Percentiles rank a stretch among this genome's conserved stretches.
Conservation (phyloP, 2,797 vertebrate genomes). For the Cyclopterus lumpus region DNA sequence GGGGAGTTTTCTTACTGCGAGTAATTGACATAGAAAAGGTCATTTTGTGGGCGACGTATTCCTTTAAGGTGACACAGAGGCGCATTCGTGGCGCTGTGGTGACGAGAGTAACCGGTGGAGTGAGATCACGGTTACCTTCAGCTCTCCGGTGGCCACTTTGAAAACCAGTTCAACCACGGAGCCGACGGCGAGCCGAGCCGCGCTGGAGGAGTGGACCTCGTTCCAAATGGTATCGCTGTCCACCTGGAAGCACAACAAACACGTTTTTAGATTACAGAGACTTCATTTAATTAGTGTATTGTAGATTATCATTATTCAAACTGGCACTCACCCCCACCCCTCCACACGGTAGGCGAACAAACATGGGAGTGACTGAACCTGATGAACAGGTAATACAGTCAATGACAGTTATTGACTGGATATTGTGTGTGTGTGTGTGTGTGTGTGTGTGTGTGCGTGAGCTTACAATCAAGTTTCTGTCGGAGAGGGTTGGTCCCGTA, state of each 20-base stretch:
- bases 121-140: constrained; percentile 85
- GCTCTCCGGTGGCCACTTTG: constrained; percentile 94
- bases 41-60: neutral
- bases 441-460: neutral
- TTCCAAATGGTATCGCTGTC: constrained; percentile 99
- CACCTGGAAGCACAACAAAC: constrained; percentile 80
- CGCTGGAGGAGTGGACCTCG: constrained; percentile 95
- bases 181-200: constrained; percentile 94
- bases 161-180: constrained; percentile 97
- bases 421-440: neutral
- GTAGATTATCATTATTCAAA: neutral
- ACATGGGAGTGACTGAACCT: constrained; percentile 93
- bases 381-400: constrained; percentile 24
- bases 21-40: neutral
- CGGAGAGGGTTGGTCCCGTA: constrained; percentile 92
- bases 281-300: neutral
- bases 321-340: constrained; percentile 90
- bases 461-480: constrained; percentile 94
- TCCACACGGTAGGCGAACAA: constrained; percentile 93
- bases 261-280: neutral
- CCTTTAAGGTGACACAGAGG: neutral
- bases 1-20: no score
- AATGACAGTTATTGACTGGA: neutral
- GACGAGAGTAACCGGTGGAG: neutral
- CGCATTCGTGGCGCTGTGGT: no score